Conservation (phyloP, 2,797 vertebrate species). For the Poeciliopsis gracilis region DNA sequence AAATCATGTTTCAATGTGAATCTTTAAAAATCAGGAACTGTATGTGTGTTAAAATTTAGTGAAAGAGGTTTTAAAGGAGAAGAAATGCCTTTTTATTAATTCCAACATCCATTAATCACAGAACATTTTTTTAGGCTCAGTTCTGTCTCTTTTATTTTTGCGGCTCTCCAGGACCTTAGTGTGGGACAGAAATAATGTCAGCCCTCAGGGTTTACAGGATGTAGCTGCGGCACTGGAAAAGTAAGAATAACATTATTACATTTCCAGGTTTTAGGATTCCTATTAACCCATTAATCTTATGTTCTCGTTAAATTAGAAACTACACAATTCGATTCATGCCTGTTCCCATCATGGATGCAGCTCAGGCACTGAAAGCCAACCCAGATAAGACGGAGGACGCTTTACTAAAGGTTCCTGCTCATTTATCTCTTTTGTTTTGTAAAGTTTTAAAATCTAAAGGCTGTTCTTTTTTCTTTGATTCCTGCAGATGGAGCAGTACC, state of each 20-base stretch:
- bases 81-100: neutral
- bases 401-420: constrained; percentile 84
- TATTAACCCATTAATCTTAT: neutral
- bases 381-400: constrained; percentile 97
- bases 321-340: constrained; percentile 97
- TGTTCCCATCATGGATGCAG: constrained; percentile 93
- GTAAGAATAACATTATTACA: constrained; percentile 74
- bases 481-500: constrained; percentile 93
- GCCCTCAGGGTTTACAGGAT: constrained; percentile 94
- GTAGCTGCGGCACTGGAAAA: constrained; percentile 95
- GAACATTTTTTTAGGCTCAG: neutral
- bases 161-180: constrained; percentile 86
- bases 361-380: constrained; percentile 92
- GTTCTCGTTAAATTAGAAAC: constrained; percentile 81
- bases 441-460: neutral
- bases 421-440: no score
- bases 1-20: neutral
- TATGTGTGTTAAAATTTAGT: neutral
- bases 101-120: neutral
- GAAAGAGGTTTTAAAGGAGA: neutral
- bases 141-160: neutral
- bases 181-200: constrained; percentile 95
- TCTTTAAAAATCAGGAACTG: neutral
- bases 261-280: neutral
- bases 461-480: rapidly evolving